Evolutionary conservation across 2,888 invertebrate genomes (phyloP), one percentile per base, ranked within the genome.

Genomic region (Agapetus fuscipes): DNA sequence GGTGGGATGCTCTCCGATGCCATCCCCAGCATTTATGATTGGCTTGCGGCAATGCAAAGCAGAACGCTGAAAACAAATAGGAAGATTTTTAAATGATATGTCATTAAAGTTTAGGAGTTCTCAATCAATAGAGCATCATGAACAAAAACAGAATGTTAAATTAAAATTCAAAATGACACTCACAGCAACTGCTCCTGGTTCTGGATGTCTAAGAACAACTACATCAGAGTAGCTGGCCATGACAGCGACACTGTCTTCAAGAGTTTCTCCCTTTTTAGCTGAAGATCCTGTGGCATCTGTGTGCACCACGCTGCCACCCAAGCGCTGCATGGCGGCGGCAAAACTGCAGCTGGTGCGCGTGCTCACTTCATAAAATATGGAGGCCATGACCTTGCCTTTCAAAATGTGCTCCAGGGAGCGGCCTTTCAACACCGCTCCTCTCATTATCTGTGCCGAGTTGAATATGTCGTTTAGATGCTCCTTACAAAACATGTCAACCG

Each of bases 11-110:
- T 96, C 95, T 0, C 95, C 95, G 1, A 89, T 74, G 6, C 98
- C 98, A 64, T 98, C 97, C 2, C 98, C 98, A 9, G 95, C 98
- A 66, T 98, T 98, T 35, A 98, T 81, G n/a, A 98, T 65, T 0
- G 96, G 94, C 56, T 88, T 93, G 2, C 86, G 76, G 50, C 84
- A 84, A 43, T 81, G 80, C 11, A 80, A 74, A 0, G 94, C 81
- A 1, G 89, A 93, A 53, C 78, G 76, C 89, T 90, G 56, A 56
- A 58, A 55, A 50, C 42, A 47, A 34, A 40, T 41, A 4, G n/a
- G n/a, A n/a, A n/a, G n/a, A n/a, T n/a, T n/a, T n/a, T n/a, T n/a
- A n/a, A n/a, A n/a, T n/a, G n/a, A n/a, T n/a, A n/a, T 15, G 34
- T 15, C 7, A 24, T 24, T 24, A 24, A 24, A 9, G 10, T 24